phyloP scores from a whole-genome alignment of 2,797 vertebrate species.

The Betta splendens region DNA sequence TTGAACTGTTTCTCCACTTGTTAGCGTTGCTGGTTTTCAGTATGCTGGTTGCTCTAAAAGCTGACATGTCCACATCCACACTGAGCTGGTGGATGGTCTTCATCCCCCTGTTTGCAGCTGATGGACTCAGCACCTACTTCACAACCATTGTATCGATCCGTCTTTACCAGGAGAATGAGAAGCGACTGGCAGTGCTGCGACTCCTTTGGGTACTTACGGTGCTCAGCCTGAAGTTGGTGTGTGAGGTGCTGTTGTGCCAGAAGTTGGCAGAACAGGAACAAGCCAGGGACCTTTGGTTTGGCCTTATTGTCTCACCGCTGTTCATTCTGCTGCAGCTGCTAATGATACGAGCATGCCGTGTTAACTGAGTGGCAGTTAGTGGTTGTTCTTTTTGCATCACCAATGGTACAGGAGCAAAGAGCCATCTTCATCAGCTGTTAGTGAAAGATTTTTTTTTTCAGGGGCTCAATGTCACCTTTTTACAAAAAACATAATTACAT shows the following conservation, averaged over 20 bases:
- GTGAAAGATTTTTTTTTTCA: slow-evolving; percentile 53
- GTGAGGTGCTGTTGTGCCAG: slow-evolving; percentile 97
- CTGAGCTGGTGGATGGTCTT: slow-evolving; percentile 96
- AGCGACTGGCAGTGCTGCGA: slow-evolving; percentile 92
- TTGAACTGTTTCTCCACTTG: slow-evolving; percentile 95
- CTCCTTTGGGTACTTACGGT: slow-evolving; percentile 98
- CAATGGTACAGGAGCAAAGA: slow-evolving; percentile 4
- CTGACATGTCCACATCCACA: slow-evolving; percentile 78
- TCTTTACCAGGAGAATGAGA: slow-evolving; percentile 97
- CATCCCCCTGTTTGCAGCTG: slow-evolving; percentile 91
- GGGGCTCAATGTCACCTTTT: slow-evolving; percentile 13
- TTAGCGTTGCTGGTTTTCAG: slow-evolving; percentile 89
- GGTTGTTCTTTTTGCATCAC: slow-evolving; percentile 1
- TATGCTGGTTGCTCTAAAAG: slow-evolving; percentile 88
- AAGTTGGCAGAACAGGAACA: slow-evolving; percentile 91
- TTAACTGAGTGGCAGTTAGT: slow-evolving; percentile 81
- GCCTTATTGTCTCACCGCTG: slow-evolving; percentile 93
- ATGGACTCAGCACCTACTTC: slow-evolving; percentile 98
- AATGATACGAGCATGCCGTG: slow-evolving; percentile 96
- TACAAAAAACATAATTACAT: background rate
- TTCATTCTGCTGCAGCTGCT: slow-evolving; percentile 98
- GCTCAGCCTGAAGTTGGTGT: slow-evolving; percentile 97
- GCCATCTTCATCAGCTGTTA: slow-evolving; percentile 41
- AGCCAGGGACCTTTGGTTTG: slow-evolving; percentile 90
- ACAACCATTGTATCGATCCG: slow-evolving; percentile 97